Conservation (phyloP, 2,113 vertebrate species). For the Pygoscelis antarcticus region DNA sequence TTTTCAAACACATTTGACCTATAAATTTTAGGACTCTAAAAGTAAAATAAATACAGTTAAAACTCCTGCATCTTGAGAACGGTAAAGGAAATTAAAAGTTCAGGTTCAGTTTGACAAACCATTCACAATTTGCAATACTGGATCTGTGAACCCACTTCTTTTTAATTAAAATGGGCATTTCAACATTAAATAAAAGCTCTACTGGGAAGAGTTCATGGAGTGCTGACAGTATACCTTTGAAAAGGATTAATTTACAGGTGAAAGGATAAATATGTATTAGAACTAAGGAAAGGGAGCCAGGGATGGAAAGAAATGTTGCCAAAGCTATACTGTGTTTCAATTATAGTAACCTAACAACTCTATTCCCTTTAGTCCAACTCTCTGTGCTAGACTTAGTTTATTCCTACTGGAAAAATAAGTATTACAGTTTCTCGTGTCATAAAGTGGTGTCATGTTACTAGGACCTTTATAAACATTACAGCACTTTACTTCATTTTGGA, state of each 20-base stretch:
- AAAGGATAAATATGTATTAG: not conserved
- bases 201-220: not conserved
- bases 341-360: not conserved
- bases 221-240: not conserved
- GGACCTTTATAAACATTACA: not conserved
- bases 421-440: not conserved
- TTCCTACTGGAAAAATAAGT: not conserved
- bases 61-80: not conserved
- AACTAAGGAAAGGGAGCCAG: not conserved
- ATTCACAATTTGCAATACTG: not conserved
- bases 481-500: not conserved
- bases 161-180: constrained; percentile 8
- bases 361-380: not conserved
- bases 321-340: not conserved
- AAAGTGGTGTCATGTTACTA: not conserved
- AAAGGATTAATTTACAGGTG: not conserved
- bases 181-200: not conserved
- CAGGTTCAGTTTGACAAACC: not conserved
- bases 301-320: not conserved
- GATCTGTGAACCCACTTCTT: not conserved
- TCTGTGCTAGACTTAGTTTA: not conserved
- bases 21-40: not conserved
- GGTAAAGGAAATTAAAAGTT: not conserved
- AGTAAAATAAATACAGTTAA: not conserved
- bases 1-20: not conserved